Evolutionary conservation across 2,888 invertebrate genomes (phyloP), one percentile per base, ranked within the genome.

Genomic region (Cabera pusaria): DNA sequence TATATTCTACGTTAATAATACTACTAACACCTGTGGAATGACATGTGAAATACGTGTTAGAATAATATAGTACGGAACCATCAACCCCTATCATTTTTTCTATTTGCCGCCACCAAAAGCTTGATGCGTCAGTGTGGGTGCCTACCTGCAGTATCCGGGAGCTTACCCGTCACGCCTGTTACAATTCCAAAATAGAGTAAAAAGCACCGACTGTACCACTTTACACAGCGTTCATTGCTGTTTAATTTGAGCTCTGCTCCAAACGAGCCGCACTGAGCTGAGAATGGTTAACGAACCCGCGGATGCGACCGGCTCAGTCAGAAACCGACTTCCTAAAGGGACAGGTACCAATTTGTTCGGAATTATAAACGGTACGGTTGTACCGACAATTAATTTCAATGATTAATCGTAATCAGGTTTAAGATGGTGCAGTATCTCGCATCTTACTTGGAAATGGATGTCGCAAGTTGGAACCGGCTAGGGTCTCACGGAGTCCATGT

Each of bases 81-180:
- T 23, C 24, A 39, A 41, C 31, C 47, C 43, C n/a, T n/a, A n/a
- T n/a, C n/a, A 53, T 36, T 60, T 63, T 64, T 56, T 56, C 45
- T 66, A 59, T 68, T 72, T 56, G 58, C 64, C 61, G 56, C 56
- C 68, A 70, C 62, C 62, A 72, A 59, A 61, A 61, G 55, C 53
- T 27, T 29, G 39, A 46, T 66, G 59, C 69, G 58, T 48, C 54
- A 76, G 84, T 82, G 74, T 78, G 84, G 33, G 81, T 72, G 58
- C 61, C 84, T 86, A 85, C 86, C 85, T 85, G 86, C 74, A 64
- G 73, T 69, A 80, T 77, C 79, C 78, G 79, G 79, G 71, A 73
- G 77, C 73, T 58, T 62, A 65, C 65, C 65, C 66, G 68, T 69
- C 74, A 69, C 66, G 71, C 62, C 66, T 66, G 68, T 67, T 71